Evolutionary conservation across 1,140 invertebrate species (phyloP).

Genomic region (Neomicropteryx cornuta): DNA sequence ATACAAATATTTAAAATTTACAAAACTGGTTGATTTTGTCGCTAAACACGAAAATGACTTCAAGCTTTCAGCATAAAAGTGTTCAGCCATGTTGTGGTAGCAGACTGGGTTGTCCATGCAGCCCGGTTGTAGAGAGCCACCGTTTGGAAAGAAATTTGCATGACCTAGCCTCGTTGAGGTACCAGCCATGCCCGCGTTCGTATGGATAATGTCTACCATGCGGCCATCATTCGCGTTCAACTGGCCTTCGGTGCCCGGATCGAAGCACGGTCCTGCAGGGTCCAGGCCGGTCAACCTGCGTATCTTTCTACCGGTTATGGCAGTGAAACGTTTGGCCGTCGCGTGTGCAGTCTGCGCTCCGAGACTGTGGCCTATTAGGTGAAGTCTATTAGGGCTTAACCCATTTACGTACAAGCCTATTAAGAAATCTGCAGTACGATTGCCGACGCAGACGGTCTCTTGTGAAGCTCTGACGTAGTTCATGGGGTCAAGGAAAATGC

Average conservation of each 20-base stretch:
- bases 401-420: too few species aligned
- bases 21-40: too few species aligned
- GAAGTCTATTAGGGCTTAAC: slow-evolving; percentile 22
- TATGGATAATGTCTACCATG: slow-evolving; percentile 47
- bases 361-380: slow-evolving; percentile 25
- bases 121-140: slow-evolving; percentile 55
- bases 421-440: too few species aligned
- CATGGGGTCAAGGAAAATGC: too few species aligned
- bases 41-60: too few species aligned
- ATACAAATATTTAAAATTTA: too few species aligned
- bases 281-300: slow-evolving; percentile 27
- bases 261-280: slow-evolving; percentile 29
- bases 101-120: too few species aligned
- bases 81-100: too few species aligned
- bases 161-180: slow-evolving; percentile 52
- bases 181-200: slow-evolving; percentile 55
- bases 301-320: slow-evolving; percentile 24
- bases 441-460: too few species aligned
- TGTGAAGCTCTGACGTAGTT: too few species aligned
- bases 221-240: slow-evolving; percentile 25
- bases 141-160: slow-evolving; percentile 63
- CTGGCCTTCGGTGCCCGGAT: slow-evolving; percentile 23
- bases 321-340: slow-evolving; percentile 24
- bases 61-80: too few species aligned
- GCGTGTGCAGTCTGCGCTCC: slow-evolving; percentile 26